Conservation (phyloP, 2,888 invertebrate species). For the Pseudococcus viburni region DNA sequence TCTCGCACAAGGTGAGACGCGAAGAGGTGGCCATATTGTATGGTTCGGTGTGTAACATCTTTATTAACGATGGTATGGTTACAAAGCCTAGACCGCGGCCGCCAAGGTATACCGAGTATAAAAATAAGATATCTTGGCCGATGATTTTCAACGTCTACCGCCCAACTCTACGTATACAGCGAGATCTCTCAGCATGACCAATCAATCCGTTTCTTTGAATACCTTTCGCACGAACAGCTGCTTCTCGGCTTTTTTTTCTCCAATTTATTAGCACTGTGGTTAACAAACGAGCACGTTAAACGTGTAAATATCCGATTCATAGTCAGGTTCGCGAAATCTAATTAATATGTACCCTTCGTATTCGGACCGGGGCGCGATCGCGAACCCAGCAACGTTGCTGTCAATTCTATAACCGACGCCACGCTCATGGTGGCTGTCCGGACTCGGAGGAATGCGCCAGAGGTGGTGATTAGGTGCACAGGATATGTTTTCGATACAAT, state of each 20-base stretch:
- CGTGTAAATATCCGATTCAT: neutral
- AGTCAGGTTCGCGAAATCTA: conserved; percentile 10
- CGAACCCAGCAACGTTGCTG: neutral
- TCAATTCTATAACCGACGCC: neutral
- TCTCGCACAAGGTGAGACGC: neutral
- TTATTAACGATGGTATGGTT: conserved; percentile 27
- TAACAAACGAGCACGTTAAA: neutral
- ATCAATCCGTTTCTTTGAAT: conserved; percentile 18
- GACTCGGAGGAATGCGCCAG: neutral
- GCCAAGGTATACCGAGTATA: neutral
- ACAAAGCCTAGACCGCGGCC: neutral
- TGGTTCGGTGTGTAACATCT: neutral
- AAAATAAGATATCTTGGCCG: conserved; percentile 29
- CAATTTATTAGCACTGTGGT: neutral
- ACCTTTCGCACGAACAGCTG: neutral
- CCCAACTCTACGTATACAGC: neutral
- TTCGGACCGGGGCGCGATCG: neutral
- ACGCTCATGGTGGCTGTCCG: neutral
- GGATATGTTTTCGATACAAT: conserved; percentile 5
- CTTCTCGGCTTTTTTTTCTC: conserved; percentile 7
- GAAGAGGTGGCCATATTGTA: neutral
- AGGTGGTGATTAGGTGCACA: neutral
- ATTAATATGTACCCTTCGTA: conserved; percentile 10
- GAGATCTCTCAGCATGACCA: conserved; percentile 40
- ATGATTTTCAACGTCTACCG: conserved; percentile 7